Evolutionary conservation across 2,888 invertebrate genomes (phyloP).

Genomic region (Octodonta nipae): DNA sequence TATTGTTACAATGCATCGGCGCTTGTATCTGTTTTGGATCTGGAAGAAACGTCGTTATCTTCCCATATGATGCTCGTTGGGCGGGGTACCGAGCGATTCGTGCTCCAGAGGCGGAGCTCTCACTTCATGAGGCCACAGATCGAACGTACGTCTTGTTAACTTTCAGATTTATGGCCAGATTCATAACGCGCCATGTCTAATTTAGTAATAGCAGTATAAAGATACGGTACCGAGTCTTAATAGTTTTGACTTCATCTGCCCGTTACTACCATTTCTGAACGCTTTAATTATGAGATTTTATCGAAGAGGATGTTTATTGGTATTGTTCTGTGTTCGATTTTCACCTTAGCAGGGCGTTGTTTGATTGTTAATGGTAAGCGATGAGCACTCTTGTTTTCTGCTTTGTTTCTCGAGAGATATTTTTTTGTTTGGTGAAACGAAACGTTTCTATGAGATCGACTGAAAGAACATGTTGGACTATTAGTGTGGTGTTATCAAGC

Average conservation of each 20-base stretch:
- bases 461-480: too few relatives aligned
- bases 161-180: slow-evolving; percentile 33
- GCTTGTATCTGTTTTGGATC: slow-evolving; percentile 19
- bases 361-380: too few relatives aligned
- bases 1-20: slow-evolving; percentile 26
- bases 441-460: too few relatives aligned
- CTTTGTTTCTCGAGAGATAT: too few relatives aligned
- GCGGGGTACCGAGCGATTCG: slow-evolving; percentile 31
- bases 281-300: slow-evolving; percentile 13
- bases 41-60: slow-evolving; percentile 17
- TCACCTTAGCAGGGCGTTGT: too few relatives aligned
- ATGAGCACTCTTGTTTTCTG: too few relatives aligned
- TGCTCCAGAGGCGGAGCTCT: slow-evolving; percentile 32
- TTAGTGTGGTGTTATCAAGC: too few relatives aligned
- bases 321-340: slow-evolving; percentile 1
- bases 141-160: slow-evolving; percentile 35
- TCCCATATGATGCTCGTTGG: slow-evolving; percentile 33
- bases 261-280: slow-evolving; percentile 9
- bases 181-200: slow-evolving; percentile 17
- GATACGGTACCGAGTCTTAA: slow-evolving; percentile 10
- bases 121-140: slow-evolving; percentile 31
- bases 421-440: too few relatives aligned
- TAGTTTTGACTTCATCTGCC: slow-evolving; percentile 14
- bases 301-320: slow-evolving; percentile 5
- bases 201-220: slow-evolving; percentile 20